Evolutionary conservation across 1,140 invertebrate genomes (phyloP).

Genomic region (Chionoecetes opilio): DNA sequence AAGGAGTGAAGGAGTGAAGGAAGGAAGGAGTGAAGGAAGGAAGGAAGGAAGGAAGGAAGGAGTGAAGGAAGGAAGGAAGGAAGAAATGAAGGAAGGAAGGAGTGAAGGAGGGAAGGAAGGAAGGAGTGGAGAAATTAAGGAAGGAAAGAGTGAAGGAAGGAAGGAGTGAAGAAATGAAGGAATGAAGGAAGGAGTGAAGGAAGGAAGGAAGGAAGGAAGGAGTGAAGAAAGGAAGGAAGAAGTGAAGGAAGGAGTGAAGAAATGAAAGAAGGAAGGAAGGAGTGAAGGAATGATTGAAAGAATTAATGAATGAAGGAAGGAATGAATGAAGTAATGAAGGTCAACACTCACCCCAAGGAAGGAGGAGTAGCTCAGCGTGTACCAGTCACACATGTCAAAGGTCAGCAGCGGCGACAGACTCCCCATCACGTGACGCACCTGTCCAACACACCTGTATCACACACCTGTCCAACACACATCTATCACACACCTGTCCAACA

Average conservation of each 20-base stretch:
- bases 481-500: too few species aligned
- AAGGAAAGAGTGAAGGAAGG: background rate
- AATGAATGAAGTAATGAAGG: background rate
- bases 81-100: background rate
- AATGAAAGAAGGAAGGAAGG: background rate
- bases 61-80: background rate
- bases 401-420: background rate
- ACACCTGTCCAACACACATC: background rate
- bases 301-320: background rate
- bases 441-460: background rate
- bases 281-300: background rate
- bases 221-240: background rate
- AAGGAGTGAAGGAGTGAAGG: background rate
- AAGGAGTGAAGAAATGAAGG: background rate
- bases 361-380: background rate
- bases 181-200: background rate
- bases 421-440: background rate
- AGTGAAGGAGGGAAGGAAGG: background rate
- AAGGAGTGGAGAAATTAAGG: background rate
- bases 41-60: background rate
- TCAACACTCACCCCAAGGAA: background rate
- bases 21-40: background rate
- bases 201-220: background rate
- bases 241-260: background rate
- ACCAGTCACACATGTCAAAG: background rate